Evolutionary conservation across 1,140 invertebrate genomes (phyloP).

Genomic region (Reticulitermes speratus): DNA sequence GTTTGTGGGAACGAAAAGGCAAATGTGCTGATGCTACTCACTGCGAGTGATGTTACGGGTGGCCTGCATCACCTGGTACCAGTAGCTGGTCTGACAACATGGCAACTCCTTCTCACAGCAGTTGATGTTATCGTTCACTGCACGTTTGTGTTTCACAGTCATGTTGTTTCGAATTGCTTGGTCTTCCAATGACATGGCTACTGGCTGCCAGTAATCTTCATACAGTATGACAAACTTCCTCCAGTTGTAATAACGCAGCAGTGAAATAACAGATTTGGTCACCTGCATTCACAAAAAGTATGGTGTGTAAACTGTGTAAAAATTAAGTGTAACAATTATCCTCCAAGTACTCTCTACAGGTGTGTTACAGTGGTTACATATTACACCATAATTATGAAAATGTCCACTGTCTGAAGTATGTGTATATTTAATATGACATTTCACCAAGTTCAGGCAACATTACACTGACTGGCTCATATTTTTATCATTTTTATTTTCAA

Average conservation of each 20-base stretch:
- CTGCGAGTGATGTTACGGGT: slow-evolving; percentile 87
- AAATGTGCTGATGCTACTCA: slow-evolving; percentile 51
- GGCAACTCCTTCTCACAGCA: slow-evolving; percentile 71
- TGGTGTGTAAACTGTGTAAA: background rate
- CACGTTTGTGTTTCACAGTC: slow-evolving; percentile 72
- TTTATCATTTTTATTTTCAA: no score
- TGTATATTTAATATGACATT: no score
- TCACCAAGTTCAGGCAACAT: no score
- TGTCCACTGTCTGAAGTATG: no score
- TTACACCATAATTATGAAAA: no score
- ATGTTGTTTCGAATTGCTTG: slow-evolving; percentile 73
- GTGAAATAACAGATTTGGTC: slow-evolving; percentile 87
- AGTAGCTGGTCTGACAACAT: slow-evolving; percentile 74
- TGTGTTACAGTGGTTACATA: no score
- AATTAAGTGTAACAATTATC: background rate
- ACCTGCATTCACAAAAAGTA: slow-evolving; percentile 57
- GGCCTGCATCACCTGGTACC: slow-evolving; percentile 82
- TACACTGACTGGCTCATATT: no score
- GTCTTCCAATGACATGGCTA: slow-evolving; percentile 71
- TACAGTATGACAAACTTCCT: slow-evolving; percentile 91
- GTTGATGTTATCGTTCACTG: slow-evolving; percentile 64
- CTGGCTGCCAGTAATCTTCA: slow-evolving; percentile 75
- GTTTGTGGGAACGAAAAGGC: background rate
- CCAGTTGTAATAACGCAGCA: slow-evolving; percentile 90
- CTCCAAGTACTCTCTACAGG: no score